Conservation (phyloP, 1,140 invertebrate species). For the Drosophila eugracilis region DNA sequence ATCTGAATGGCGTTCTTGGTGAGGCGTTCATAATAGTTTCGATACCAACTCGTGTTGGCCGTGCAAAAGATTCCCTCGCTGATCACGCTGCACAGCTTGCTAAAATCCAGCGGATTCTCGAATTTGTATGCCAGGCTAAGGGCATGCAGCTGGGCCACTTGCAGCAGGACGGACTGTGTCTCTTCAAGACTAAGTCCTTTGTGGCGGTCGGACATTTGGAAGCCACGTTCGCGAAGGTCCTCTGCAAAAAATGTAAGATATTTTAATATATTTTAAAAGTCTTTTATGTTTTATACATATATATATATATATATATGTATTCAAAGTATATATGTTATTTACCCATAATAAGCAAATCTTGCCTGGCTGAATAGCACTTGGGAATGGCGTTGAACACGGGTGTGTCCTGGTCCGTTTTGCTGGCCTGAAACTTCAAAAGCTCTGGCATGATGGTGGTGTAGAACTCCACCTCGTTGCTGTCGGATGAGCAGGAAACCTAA, state of each 20-base stretch:
- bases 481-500: neutral
- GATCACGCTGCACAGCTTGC: conserved; percentile 86
- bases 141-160: conserved; percentile 89
- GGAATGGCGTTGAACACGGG: conserved; percentile 87
- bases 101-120: conserved; percentile 87
- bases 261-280: neutral
- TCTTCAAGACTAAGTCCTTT: conserved; percentile 88
- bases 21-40: conserved; percentile 88
- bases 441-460: conserved; percentile 89
- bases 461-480: conserved; percentile 89
- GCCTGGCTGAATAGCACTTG: conserved; percentile 87
- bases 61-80: conserved; percentile 87
- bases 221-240: conserved; percentile 86
- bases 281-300: too few relatives aligned
- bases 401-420: conserved; percentile 68
- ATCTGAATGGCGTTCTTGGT: conserved; percentile 88
- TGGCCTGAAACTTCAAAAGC: conserved; percentile 86
- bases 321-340: neutral
- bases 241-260: conserved; percentile 52
- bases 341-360: conserved; percentile 88
- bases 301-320: too few relatives aligned
- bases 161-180: conserved; percentile 87
- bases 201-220: conserved; percentile 89
- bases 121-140: conserved; percentile 88
- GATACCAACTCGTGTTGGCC: conserved; percentile 89